Base-by-base conservation (phyloP, 2,113 vertebrate species). In the Kryptolebias marmoratus region DNA sequence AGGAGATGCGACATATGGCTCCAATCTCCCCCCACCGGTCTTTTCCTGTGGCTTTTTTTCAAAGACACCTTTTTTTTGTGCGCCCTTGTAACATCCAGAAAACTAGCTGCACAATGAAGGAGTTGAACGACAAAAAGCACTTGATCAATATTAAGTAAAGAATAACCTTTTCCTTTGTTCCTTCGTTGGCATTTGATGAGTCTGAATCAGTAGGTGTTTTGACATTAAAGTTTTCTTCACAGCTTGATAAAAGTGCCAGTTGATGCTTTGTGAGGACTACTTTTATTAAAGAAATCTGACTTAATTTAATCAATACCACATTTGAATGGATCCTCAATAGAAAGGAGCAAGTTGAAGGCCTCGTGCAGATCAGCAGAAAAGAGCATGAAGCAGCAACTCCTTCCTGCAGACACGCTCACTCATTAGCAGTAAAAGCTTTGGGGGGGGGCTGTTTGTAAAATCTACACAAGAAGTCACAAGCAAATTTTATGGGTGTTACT, bases 1-100 rank as follows among this genome's bases (percentile, higher is more conserved):
- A 68, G 60, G 68, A 77, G 66, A 81, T 78, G 73, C 66, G 81
- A 48, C 81, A 87, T 88, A 85, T 85, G 87, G 81, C 78, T 83
- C 49, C 64, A 71, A 27, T 81, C 78, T 73, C 31, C 76, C 81
- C 22, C 22, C 86, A 65, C 78, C 59, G 57, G 83, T 80, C 73
- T 63, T 78, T 78, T 22, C 22, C 22, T 22, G 22, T 22, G 22
- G 22, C 22, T 22, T 22, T 22, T 22, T 22, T 22, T 66, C 76
- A 39, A 73, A 69, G 39, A 64, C 4, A 52, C 73, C 54, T 64
- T 50, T 57, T 31, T 56, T n/a, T 45, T 68, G n/a, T 36, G 16
- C 11, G 6, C 50, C 48, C 63, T 13, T 64, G 47, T 16, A 32
- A 7, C 16, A 10, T 64, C 48, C 14, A 18, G 22, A 22, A 44